Conservation (phyloP, 2,888 invertebrate genomes). For the Lithophane semibrunnea region DNA sequence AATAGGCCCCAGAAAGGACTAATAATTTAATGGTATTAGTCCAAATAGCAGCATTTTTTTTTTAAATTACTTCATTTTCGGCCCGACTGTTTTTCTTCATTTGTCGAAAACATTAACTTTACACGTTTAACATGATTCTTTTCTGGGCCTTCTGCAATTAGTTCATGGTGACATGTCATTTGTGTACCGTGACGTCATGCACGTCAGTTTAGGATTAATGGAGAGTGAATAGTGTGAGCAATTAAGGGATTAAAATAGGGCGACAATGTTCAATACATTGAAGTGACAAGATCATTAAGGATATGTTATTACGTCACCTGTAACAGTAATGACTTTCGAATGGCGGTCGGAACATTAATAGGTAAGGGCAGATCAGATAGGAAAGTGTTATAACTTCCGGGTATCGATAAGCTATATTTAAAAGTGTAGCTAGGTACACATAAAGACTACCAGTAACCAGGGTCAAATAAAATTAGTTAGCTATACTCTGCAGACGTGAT, state of each 20-base stretch:
- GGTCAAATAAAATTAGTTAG: too few species aligned
- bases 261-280: constrained; percentile 15
- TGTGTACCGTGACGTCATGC: constrained; percentile 28
- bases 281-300: constrained; percentile 27
- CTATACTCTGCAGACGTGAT: too few species aligned
- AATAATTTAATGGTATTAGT: not conserved
- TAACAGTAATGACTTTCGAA: constrained; percentile 20
- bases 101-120: not conserved
- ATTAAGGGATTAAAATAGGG: constrained; percentile 22
- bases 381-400: not conserved
- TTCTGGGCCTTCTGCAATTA: constrained; percentile 15
- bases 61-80: not conserved
- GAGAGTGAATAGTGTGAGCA: constrained; percentile 34
- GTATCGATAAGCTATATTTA: not conserved
- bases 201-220: constrained; percentile 53
- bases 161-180: not conserved
- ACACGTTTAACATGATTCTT: too few species aligned
- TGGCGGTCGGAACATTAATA: constrained; percentile 14
- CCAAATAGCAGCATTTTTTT: too few species aligned
- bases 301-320: not conserved
- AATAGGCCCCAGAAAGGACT: not conserved
- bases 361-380: not conserved
- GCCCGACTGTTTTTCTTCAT: not conserved
- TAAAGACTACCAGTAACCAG: too few species aligned
- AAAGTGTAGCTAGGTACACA: not conserved